Percentiles rank a stretch among this genome's conserved stretches.
Evolutionary conservation across 2,888 invertebrate species (phyloP).

Genomic region (Stenichneumon culpator): DNA sequence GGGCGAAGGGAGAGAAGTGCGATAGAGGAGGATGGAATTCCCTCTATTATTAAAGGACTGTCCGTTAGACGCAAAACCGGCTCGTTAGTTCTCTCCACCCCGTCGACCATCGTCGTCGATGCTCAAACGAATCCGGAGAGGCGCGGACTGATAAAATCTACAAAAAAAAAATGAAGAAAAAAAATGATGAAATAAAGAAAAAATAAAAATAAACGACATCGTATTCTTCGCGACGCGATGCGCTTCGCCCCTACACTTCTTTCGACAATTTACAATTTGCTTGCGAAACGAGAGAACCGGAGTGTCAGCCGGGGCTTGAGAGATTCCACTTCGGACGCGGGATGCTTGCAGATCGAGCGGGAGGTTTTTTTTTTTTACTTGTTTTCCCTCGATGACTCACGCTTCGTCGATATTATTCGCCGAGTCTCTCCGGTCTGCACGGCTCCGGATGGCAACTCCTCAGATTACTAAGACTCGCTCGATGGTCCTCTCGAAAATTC

Average conservation of each 20-base stretch:
- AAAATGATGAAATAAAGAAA: neutral
- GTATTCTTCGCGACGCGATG: slow-evolving; percentile 28
- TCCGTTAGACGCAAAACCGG: slow-evolving; percentile 22
- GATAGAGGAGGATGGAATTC: neutral
- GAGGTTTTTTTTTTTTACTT: slow-evolving; percentile 18
- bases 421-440: slow-evolving; percentile 5
- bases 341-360: neutral
- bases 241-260: slow-evolving; percentile 33
- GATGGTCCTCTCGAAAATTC: slow-evolving; percentile 56
- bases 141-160: slow-evolving; percentile 23
- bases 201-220: neutral
- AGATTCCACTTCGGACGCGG: neutral
- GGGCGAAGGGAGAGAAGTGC: slow-evolving; percentile 6
- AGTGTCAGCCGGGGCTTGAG: slow-evolving; percentile 5
- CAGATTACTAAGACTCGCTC: slow-evolving; percentile 32
- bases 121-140: slow-evolving; percentile 17
- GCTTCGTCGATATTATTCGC: slow-evolving; percentile 17
- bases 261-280: slow-evolving; percentile 64
- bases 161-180: slow-evolving; percentile 21
- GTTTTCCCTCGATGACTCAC: slow-evolving; percentile 15
- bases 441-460: slow-evolving; percentile 21
- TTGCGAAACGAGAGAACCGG: slow-evolving; percentile 38
- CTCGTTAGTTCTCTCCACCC: slow-evolving; percentile 42
- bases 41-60: slow-evolving; percentile 45
- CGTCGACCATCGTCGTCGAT: slow-evolving; percentile 47